phyloP scores from a whole-genome alignment of 2,113 vertebrate genomes.

The Tiliqua scincoides region DNA sequence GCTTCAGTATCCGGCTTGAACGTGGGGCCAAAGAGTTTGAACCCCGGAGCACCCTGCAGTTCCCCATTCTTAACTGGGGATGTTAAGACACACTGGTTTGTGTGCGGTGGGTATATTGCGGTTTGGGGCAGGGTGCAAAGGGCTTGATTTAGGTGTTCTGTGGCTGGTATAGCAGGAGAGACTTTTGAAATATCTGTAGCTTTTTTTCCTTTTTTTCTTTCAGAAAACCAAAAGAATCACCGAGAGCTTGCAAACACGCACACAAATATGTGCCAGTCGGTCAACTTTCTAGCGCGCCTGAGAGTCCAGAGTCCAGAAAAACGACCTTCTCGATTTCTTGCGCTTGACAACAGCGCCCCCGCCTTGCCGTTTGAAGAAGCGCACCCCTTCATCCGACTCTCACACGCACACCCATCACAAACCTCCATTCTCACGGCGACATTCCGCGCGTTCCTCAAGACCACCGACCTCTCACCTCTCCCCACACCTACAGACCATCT shows the following conservation, averaged over 20 bases:
- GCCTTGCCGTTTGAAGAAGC: slow-evolving; percentile 53
- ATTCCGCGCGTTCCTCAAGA: not conserved
- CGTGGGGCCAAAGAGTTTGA: not conserved
- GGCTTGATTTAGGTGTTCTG: not conserved
- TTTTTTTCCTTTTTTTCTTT: not conserved
- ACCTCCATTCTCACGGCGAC: not conserved
- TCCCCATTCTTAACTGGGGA: not conserved
- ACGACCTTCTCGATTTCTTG: slow-evolving; percentile 18
- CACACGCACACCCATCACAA: not conserved
- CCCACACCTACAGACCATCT: not conserved
- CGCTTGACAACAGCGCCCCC: slow-evolving; percentile 77
- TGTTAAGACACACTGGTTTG: not conserved
- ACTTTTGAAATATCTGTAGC: accelerated
- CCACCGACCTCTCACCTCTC: not conserved
- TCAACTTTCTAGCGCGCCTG: too few relatives aligned
- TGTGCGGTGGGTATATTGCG: not conserved
- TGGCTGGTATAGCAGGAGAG: too few relatives aligned
- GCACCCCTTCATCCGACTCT: not conserved
- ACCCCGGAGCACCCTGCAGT: not conserved
- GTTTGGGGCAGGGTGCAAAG: not conserved
- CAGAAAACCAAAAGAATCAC: not conserved
- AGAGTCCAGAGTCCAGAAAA: too few relatives aligned
- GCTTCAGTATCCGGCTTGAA: not conserved
- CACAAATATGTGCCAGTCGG: not conserved
- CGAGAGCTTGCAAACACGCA: slow-evolving; percentile 26